A percentile compares a stretch with the other conserved stretches of the same genome.
These are phyloP conservation scores for Anthophora plumipes DNA, from an alignment of 2,888 invertebrate species.

Conservation along the genomic window DNA sequence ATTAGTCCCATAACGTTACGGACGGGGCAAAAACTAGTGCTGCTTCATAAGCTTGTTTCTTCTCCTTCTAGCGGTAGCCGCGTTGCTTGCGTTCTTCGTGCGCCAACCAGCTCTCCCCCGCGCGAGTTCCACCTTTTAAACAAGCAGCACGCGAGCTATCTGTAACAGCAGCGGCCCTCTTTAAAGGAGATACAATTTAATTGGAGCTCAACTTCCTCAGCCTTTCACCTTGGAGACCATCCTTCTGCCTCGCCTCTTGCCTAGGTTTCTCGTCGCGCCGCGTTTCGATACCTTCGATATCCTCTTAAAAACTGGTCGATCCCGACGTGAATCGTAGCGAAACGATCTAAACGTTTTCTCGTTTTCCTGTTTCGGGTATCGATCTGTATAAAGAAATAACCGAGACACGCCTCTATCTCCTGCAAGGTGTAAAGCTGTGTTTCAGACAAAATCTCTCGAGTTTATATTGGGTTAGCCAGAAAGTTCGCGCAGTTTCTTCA, in stretches of 20 bases:
- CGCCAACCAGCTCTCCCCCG: neutral
- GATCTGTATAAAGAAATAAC: no score
- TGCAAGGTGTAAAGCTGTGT: no score
- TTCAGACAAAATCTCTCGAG: neutral
- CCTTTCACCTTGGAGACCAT: conserved; percentile 70
- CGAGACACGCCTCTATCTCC: no score
- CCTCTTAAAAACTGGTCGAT: conserved; percentile 6
- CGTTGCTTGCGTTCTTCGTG: neutral
- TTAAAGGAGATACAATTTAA: conserved; percentile 70
- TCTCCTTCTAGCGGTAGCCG: conserved; percentile 1
- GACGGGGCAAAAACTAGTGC: conserved; percentile 62
- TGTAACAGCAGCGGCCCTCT: conserved; percentile 62
- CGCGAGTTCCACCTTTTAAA: conserved; percentile 46
- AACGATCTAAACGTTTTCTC: neutral
- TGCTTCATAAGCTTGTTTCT: conserved; percentile 65
- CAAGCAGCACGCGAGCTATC: conserved; percentile 60
- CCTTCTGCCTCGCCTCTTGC: conserved; percentile 40
- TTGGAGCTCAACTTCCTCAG: conserved; percentile 69
- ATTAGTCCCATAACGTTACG: conserved; percentile 68
- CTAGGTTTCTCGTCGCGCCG: conserved; percentile 32
- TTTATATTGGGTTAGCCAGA: no score
- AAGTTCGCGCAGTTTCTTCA: no score
- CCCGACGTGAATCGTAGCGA: neutral
- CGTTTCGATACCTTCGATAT: conserved; percentile 26
- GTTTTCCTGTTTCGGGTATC: neutral